phyloP scores from a whole-genome alignment of 2,797 vertebrate genomes.

The Micromesistius poutassou region DNA sequence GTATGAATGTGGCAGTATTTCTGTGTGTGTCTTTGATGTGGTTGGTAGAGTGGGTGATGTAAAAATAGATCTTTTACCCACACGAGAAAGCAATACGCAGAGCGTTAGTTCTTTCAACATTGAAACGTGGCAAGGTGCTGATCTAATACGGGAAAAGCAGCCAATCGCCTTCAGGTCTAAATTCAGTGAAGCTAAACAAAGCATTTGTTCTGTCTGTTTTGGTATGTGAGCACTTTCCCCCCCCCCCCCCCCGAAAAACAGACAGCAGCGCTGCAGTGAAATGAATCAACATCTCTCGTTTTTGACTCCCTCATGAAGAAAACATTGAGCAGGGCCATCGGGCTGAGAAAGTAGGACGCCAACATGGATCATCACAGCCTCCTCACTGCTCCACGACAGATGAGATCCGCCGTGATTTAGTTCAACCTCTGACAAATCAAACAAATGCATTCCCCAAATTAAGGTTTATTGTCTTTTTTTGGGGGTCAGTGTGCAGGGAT shows the following conservation, averaged over 20 bases:
- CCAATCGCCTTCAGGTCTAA: slow-evolving; percentile 9
- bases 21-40: background rate
- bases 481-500: slow-evolving; percentile 9
- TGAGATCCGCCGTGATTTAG: background rate
- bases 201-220: slow-evolving; percentile 28
- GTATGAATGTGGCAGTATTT: background rate
- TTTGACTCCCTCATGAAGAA: slow-evolving; percentile 25
- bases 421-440: background rate
- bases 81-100: slow-evolving; percentile 29
- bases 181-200: slow-evolving; percentile 9
- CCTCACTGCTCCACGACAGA: background rate
- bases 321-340: slow-evolving; percentile 3
- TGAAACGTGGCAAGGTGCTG: slow-evolving; percentile 36
- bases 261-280: background rate
- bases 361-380: background rate
- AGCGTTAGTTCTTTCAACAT: slow-evolving; percentile 35
- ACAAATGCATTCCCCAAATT: slow-evolving; percentile 27
- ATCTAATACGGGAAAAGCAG: slow-evolving; percentile 40
- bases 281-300: background rate
- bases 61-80: slow-evolving; percentile 30
- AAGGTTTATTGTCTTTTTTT: slow-evolving; percentile 6
- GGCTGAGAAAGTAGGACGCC: background rate
- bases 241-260: slow-evolving; percentile 8
- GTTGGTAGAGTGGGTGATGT: background rate
- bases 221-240: slow-evolving; percentile 15